These are phyloP conservation scores for Malthinus flaveolus DNA, from an alignment of 2,888 invertebrate genomes.

Conservation along the genomic window DNA sequence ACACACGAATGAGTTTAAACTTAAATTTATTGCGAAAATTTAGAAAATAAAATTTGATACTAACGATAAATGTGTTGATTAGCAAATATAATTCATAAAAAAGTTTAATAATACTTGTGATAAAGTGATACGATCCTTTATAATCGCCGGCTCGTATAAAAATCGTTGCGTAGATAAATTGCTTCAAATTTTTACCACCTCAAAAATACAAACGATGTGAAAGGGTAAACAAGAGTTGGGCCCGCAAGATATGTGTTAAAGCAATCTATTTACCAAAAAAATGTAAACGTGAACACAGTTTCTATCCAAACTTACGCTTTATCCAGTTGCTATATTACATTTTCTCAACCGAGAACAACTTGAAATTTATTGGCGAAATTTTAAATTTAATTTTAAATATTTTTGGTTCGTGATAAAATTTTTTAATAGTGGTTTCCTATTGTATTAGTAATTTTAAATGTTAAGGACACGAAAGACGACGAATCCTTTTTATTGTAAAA, in stretches of 20 bases:
- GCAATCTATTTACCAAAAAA: slow-evolving; percentile 17
- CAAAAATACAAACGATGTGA: slow-evolving; percentile 20
- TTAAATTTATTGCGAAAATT: too few species aligned
- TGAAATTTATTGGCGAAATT: slow-evolving; percentile 6
- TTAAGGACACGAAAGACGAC: too few species aligned
- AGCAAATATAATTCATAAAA: neutral
- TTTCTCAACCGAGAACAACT: slow-evolving; percentile 7
- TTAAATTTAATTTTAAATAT: slow-evolving; percentile 8
- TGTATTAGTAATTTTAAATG: too few species aligned
- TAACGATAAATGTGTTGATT: neutral
- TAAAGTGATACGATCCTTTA: slow-evolving; percentile 5
- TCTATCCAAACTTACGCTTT: slow-evolving; percentile 9
- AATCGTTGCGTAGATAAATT: slow-evolving; percentile 14
- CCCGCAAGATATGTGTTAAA: slow-evolving; percentile 15
- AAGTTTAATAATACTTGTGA: slow-evolving; percentile 7
- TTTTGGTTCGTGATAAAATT: neutral
- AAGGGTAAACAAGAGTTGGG: slow-evolving; percentile 22
- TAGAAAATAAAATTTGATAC: too few species aligned
- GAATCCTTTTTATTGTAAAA: too few species aligned
- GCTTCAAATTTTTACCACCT: slow-evolving; percentile 14
- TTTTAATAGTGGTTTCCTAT: too few species aligned
- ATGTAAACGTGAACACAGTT: slow-evolving; percentile 10
- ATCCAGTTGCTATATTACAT: slow-evolving; percentile 13
- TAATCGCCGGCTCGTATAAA: neutral
- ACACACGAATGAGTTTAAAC: too few species aligned